A percentile compares a stretch with the other conserved stretches of the same genome.
phyloP scores from a whole-genome alignment of 2,888 invertebrate genomes.

The Tachina grossa region DNA sequence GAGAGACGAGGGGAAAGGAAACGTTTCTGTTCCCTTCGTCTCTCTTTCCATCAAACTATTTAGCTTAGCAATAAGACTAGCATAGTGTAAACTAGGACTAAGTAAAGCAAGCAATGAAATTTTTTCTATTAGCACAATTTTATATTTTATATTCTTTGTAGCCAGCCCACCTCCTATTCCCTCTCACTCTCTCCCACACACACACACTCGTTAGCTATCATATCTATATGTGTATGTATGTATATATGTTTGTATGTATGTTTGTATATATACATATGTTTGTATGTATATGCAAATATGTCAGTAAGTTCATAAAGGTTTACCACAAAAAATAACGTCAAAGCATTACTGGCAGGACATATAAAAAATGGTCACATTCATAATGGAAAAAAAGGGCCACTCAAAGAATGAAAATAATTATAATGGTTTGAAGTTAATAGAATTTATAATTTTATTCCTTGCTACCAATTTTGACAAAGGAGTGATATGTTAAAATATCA shows the following conservation, averaged over 20 bases:
- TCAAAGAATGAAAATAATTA: slow-evolving; percentile 3
- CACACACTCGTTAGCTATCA: not conserved
- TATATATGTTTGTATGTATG: not conserved
- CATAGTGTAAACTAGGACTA: no score
- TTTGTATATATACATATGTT: not conserved
- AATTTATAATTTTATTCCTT: slow-evolving; percentile 62
- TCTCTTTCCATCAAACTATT: no score
- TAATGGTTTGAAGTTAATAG: slow-evolving; percentile 67
- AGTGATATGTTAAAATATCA: slow-evolving; percentile 30
- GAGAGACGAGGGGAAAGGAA: no score
- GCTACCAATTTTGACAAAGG: slow-evolving; percentile 16
- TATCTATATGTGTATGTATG: no score
- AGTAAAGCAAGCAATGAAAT: slow-evolving; percentile 45
- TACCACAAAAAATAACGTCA: slow-evolving; percentile 41
- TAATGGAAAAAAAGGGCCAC: not conserved
- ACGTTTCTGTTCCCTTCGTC: no score
- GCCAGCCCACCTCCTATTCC: not conserved
- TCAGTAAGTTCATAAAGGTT: slow-evolving; percentile 58
- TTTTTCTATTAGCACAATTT: not conserved
- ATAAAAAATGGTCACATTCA: slow-evolving; percentile 22
- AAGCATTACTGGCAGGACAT: slow-evolving; percentile 5
- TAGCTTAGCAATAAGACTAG: no score
- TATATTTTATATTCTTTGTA: not conserved
- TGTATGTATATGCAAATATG: slow-evolving; percentile 24
- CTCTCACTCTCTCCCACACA: no score